Percentiles rank a stretch among this genome's conserved stretches.
These are phyloP conservation scores for Bhutanitis thaidina DNA, from an alignment of 2,888 invertebrate species.

Conservation along the genomic window DNA sequence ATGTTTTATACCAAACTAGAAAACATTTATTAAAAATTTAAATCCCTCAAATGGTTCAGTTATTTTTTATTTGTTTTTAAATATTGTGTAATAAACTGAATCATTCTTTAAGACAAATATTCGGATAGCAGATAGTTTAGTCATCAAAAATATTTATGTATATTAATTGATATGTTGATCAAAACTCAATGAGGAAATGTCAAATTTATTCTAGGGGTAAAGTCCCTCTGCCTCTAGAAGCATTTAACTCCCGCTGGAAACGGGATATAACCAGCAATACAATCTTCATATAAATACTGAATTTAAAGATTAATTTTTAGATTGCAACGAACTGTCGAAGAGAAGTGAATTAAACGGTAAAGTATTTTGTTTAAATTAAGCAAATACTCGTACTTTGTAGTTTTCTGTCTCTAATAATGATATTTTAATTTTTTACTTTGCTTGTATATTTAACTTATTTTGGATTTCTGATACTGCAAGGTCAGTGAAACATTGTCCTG, in stretches of 20 bases:
- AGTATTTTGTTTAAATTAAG: background rate
- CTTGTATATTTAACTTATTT: background rate
- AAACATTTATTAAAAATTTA: too few species aligned
- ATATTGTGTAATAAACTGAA: too few species aligned
- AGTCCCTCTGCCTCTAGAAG: conserved; percentile 1
- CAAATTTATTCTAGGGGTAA: background rate
- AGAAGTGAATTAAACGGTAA: background rate
- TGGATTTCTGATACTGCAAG: background rate
- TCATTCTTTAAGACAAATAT: too few species aligned
- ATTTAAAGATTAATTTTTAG: background rate
- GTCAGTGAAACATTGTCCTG: too few species aligned
- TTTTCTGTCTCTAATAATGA: background rate
- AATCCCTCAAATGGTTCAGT: too few species aligned
- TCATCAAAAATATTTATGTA: too few species aligned
- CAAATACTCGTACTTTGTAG: background rate
- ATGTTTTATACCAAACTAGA: too few species aligned
- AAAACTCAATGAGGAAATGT: background rate
- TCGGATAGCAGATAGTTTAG: too few species aligned
- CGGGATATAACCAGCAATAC: too few species aligned
- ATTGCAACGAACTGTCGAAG: background rate
- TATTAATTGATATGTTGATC: too few species aligned
- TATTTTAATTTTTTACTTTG: background rate
- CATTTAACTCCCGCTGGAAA: background rate
- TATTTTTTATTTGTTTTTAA: too few species aligned
- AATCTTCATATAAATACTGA: conserved; percentile 1